Evolutionary conservation across 2,797 vertebrate genomes (phyloP).

Genomic region (Xerus rutilus): DNA sequence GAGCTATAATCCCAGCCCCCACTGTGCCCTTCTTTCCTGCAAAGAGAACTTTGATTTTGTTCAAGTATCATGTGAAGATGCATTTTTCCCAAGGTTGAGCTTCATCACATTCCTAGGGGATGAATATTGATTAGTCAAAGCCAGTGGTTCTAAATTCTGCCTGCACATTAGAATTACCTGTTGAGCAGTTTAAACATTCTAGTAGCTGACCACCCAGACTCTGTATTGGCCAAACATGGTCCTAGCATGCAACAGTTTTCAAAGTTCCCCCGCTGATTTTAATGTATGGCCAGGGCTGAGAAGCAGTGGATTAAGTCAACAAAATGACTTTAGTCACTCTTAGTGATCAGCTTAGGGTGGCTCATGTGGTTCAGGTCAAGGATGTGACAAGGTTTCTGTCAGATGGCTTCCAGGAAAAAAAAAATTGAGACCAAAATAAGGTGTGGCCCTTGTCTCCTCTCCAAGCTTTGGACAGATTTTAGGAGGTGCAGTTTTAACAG

Average conservation of each 20-base stretch:
- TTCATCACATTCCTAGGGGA: not conserved
- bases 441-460: not conserved
- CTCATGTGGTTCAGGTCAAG: not conserved
- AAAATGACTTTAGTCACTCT: not conserved
- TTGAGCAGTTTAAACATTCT: not conserved
- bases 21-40: too few relatives aligned
- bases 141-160: not conserved
- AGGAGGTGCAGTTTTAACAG: not conserved
- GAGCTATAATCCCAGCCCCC: too few relatives aligned
- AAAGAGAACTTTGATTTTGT: not conserved
- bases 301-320: not conserved
- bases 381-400: not conserved
- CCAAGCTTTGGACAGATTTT: not conserved
- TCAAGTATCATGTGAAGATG: not conserved
- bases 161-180: not conserved
- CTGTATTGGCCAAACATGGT: not conserved
- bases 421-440: not conserved
- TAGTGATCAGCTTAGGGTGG: not conserved
- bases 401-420: not conserved
- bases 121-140: not conserved
- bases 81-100: not conserved
- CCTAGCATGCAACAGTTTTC: not conserved
- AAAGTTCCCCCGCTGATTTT: not conserved
- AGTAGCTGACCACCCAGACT: not conserved
- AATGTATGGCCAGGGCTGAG: not conserved